phyloP scores from a whole-genome alignment of 2,113 vertebrate species.

The Cairina moschata region DNA sequence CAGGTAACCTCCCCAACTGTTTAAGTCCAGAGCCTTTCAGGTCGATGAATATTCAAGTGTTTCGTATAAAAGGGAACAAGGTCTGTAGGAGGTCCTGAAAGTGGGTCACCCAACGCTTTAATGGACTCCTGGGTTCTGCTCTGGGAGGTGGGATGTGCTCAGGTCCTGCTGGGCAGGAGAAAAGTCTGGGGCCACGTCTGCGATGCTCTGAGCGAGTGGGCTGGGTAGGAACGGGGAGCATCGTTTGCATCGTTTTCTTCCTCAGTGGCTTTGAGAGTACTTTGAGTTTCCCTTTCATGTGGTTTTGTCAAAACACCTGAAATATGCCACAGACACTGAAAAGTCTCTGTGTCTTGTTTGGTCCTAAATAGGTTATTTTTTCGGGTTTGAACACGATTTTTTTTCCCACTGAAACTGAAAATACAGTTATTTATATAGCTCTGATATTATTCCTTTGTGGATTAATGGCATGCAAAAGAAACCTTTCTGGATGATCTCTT shows the following conservation, averaged over 20 bases:
- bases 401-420: neutral
- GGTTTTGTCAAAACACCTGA: neutral
- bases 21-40: neutral
- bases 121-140: neutral
- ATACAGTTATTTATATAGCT: neutral
- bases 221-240: neutral
- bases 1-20: constrained; percentile 10
- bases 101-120: neutral
- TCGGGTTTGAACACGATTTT: neutral
- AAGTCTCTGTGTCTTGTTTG: neutral
- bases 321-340: neutral
- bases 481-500: neutral
- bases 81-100: constrained; percentile 22
- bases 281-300: neutral
- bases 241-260: neutral
- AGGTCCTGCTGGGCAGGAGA: neutral
- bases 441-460: neutral
- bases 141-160: neutral
- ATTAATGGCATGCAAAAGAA: neutral
- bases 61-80: neutral
- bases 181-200: neutral
- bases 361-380: neutral
- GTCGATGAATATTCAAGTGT: constrained; percentile 40
- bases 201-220: neutral
- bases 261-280: neutral